A percentile compares a stretch with the other conserved stretches of the same genome.
Conservation (phyloP, 1,140 invertebrate species). For the Papilio aristodemus region DNA sequence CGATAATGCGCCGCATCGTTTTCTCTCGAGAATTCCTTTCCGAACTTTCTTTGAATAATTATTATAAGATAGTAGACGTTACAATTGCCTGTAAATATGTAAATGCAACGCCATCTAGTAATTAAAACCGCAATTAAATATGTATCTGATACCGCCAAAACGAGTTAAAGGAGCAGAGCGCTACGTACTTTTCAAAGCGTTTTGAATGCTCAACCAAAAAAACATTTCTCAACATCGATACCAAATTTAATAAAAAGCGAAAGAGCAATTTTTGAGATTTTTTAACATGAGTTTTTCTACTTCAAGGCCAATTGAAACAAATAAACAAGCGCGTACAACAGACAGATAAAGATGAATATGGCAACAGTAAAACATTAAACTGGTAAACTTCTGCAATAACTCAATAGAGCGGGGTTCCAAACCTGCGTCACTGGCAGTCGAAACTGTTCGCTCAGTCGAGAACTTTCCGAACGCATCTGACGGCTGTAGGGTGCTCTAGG, state of each 20-base stretch:
- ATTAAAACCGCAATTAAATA: background rate
- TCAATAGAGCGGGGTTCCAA: slow-evolving; percentile 36
- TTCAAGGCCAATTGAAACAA: slow-evolving; percentile 9
- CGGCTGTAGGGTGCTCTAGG: slow-evolving; percentile 19
- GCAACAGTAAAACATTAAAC: slow-evolving; percentile 21
- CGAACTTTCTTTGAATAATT: background rate
- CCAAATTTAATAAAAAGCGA: no score
- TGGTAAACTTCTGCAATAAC: slow-evolving; percentile 42
- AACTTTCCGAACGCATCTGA: slow-evolving; percentile 22
- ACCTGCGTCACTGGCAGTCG: slow-evolving; percentile 27
- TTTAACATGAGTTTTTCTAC: background rate
- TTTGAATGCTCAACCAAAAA: no score
- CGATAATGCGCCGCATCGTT: slow-evolving; percentile 19
- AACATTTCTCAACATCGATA: no score
- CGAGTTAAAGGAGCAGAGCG: no score
- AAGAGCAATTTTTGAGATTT: background rate
- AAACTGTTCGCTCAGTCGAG: slow-evolving; percentile 15
- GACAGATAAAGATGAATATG: slow-evolving; percentile 4
- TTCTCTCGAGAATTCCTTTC: background rate
- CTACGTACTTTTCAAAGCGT: no score
- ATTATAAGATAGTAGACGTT: no score
- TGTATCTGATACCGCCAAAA: no score
- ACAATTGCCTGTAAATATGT: no score
- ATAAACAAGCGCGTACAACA: background rate
- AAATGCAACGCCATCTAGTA: background rate